Evolutionary conservation across 2,113 vertebrate genomes (phyloP).

Genomic region (Piliocolobus tephrosceles): DNA sequence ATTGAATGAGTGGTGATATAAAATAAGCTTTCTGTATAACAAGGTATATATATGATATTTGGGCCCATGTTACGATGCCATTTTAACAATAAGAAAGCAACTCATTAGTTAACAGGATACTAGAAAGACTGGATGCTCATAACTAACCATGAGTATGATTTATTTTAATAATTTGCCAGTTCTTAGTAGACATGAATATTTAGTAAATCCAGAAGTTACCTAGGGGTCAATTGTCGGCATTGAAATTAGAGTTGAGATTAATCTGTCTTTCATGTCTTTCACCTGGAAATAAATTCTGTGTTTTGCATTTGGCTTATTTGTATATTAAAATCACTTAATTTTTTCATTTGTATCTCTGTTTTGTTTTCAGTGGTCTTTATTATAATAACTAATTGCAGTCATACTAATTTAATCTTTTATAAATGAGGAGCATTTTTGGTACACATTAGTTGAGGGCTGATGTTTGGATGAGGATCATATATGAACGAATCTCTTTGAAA

Average conservation of each 20-base stretch:
- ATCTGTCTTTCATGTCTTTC: not conserved
- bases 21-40: conserved; percentile 34
- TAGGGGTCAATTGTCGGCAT: not conserved
- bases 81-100: conserved; percentile 24
- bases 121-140: conserved; percentile 5
- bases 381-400: conserved; percentile 16
- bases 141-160: conserved; percentile 45
- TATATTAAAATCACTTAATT: conserved; percentile 35
- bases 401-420: conserved; percentile 51
- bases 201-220: conserved; percentile 31
- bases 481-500: conserved; percentile 42
- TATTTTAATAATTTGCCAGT: conserved; percentile 15
- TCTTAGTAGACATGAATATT: conserved; percentile 25
- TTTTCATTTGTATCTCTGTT: not conserved
- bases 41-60: conserved; percentile 22
- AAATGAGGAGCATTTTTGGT: conserved; percentile 39
- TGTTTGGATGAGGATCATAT: conserved; percentile 5
- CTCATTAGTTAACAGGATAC: not conserved
- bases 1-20: conserved; percentile 61
- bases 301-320: conserved; percentile 25
- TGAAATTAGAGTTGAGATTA: conserved; percentile 44
- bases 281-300: conserved; percentile 31
- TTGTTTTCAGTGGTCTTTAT: not conserved
- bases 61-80: not conserved
- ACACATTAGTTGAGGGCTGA: not conserved